Evolutionary conservation across 2,888 invertebrate species (phyloP).

Genomic region (Nemoura dubitans): DNA sequence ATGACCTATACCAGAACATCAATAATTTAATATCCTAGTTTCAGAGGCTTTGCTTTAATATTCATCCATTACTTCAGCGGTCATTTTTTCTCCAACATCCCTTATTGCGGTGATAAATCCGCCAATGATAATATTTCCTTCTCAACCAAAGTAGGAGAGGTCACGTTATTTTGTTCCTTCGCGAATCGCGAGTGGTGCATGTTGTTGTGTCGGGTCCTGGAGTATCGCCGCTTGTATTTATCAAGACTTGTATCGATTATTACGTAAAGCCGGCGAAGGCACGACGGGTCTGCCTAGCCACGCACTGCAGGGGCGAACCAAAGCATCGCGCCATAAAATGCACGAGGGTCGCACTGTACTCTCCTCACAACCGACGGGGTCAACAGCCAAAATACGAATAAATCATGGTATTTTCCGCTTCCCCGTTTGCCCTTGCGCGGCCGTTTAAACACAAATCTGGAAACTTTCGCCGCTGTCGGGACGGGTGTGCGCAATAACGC

Average conservation of each 20-base stretch:
- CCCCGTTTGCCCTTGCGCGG: not conserved
- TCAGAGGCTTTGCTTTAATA: no score
- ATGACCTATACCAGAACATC: no score
- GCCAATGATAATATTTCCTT: not conserved
- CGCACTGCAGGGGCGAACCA: conserved; percentile 19
- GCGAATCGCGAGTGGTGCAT: not conserved
- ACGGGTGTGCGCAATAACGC: not conserved
- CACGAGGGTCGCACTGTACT: not conserved
- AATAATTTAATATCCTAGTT: no score
- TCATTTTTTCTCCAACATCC: not conserved
- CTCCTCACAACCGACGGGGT: not conserved
- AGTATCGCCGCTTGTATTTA: not conserved
- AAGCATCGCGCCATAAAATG: not conserved
- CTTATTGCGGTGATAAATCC: not conserved
- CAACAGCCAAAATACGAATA: conserved; percentile 28
- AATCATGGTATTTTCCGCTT: not conserved
- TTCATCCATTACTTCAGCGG: no score
- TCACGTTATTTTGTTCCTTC: not conserved
- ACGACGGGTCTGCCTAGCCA: conserved; percentile 1
- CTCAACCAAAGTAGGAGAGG: not conserved
- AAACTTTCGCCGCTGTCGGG: not conserved
- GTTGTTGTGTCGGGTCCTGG: not conserved
- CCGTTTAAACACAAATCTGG: not conserved
- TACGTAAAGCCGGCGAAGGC: conserved; percentile 17
- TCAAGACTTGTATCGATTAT: conserved; percentile 27